Evolutionary conservation across 1,140 invertebrate species (phyloP).

Genomic region (Arion vulgaris): DNA sequence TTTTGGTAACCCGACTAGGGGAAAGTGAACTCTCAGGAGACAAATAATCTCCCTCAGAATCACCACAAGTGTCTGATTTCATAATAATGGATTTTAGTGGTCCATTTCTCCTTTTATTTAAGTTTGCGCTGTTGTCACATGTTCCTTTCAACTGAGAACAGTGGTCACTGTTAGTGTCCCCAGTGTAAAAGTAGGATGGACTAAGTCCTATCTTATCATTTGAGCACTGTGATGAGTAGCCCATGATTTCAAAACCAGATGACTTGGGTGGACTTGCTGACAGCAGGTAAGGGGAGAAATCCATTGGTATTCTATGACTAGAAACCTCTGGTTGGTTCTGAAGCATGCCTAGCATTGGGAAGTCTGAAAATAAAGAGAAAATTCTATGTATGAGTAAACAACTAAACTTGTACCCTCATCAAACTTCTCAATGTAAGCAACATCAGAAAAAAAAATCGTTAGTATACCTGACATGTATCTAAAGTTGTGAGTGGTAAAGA

Average conservation of each 20-base stretch:
- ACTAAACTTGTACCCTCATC: background rate
- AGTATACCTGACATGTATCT: too few species aligned
- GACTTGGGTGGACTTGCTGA: conserved; percentile 59
- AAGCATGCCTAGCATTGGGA: conserved; percentile 59
- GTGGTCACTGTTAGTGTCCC: background rate
- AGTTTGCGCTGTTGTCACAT: background rate
- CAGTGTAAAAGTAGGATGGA: conserved; percentile 22
- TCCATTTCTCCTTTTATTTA: conserved; percentile 22
- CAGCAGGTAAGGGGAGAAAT: conserved; percentile 63
- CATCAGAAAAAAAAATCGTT: background rate
- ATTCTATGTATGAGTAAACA: background rate
- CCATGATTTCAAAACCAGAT: conserved; percentile 53
- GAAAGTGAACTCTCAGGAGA: conserved; percentile 53
- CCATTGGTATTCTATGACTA: conserved; percentile 55
- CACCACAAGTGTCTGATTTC: conserved; percentile 40
- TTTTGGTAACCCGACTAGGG: conserved; percentile 79
- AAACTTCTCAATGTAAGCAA: background rate
- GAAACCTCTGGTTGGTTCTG: conserved; percentile 27
- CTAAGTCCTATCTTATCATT: background rate
- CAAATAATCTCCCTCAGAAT: conserved; percentile 41
- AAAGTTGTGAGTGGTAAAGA: too few species aligned
- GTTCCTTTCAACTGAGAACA: background rate
- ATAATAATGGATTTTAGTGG: conserved; percentile 61
- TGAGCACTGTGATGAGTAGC: conserved; percentile 28
- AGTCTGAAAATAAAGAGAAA: conserved; percentile 49